These are phyloP conservation scores for Larimichthys polyactis DNA, from an alignment of 2,113 vertebrate genomes.

Conservation along the genomic window DNA sequence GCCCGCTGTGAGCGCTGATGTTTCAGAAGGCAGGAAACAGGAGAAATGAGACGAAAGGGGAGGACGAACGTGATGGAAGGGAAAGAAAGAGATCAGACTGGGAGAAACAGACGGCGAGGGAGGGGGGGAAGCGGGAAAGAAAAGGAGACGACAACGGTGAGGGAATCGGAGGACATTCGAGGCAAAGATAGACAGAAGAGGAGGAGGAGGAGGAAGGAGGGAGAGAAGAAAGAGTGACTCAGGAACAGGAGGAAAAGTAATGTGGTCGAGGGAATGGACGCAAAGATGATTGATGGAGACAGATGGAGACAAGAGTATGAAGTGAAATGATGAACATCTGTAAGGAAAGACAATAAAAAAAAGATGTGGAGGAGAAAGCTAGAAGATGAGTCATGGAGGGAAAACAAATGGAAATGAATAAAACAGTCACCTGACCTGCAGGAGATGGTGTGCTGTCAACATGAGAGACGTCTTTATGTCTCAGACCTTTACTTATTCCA, in stretches of 20 bases:
- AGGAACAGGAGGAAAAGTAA: neutral
- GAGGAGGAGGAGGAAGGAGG: neutral
- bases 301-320: conserved; percentile 7
- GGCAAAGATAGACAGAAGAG: conserved; percentile 15
- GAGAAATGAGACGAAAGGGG: conserved; percentile 43
- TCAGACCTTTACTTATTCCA: too few relatives aligned
- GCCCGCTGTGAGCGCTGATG: conserved; percentile 67
- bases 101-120: neutral
- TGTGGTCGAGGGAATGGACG: conserved; percentile 9
- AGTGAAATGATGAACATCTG: neutral
- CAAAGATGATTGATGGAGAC: conserved; percentile 3
- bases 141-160: neutral
- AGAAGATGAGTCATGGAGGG: neutral
- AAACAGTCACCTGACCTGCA: neutral
- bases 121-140: neutral
- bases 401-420: neutral
- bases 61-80: conserved; percentile 29
- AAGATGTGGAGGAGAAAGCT: fast-evolving
- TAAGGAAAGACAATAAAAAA: neutral
- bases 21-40: conserved; percentile 54
- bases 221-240: neutral
- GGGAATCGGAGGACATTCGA: conserved; percentile 38
- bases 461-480: too few relatives aligned
- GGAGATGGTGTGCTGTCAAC: too few relatives aligned
- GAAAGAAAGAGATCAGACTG: neutral